Base-by-base conservation (phyloP, 2,113 vertebrate genomes). In the Prochilodus magdalenae region DNA sequence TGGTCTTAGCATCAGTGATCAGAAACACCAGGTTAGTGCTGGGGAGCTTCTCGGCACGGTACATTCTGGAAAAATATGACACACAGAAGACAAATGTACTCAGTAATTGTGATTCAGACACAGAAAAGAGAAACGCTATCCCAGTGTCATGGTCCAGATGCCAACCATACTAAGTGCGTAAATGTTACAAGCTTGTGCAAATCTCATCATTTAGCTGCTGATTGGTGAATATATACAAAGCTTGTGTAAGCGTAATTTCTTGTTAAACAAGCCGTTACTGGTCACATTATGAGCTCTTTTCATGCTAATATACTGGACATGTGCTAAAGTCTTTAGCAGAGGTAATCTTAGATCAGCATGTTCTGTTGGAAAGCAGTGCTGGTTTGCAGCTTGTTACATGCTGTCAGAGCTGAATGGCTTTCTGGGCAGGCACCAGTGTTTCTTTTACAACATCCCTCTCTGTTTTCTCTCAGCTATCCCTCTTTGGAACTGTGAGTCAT, bases 21-120 rank as follows among this genome's bases (percentile, higher is more conserved):
- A 99, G 94, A 92, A 99, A 99, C 83, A 99, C 95, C 86, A 99
- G 89, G 89, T 99, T 99, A 83, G 97, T 99, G 86, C 96, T 96
- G 80, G 96, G 95, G 88, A 99, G 95, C 90, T 98, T 99, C 91
- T 99, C 97, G 0, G 95, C 97, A 36, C 96, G 94, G 88, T 97
- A 99, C 93, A 94, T 92, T 87, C 94, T 95, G 81, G 81, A 74
- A 67, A 80, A 74, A 5, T 73, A 47, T 62, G 24, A 77, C 67
- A 67, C n/a, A 26, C 20, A 66, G 20, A 62, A 59, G 40, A 15
- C 60, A 33, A n/a, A 26, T 0, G 30, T 16, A 29, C 16, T 20
- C 20, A 15, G n/a, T 3, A 33, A 26, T 47, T 36, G n/a, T 53
- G 40, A 51, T 51, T 18, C 22, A 51, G 24, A 22, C 62, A 66